These are phyloP conservation scores for Conus ventricosus DNA, from an alignment of 1,140 invertebrate genomes.

Conservation along the genomic window DNA sequence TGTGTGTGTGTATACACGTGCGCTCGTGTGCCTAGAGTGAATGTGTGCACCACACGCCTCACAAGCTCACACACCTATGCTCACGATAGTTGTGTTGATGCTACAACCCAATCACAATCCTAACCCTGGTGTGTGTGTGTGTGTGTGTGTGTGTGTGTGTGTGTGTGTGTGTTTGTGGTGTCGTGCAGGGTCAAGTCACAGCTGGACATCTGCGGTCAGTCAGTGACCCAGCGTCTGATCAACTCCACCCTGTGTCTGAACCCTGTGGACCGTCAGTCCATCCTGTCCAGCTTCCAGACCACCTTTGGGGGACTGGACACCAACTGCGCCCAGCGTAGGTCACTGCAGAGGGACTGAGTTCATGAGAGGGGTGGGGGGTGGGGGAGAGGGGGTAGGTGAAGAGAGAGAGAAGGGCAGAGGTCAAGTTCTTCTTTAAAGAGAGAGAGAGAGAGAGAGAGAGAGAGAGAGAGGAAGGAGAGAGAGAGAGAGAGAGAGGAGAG, in stretches of 20 bases:
- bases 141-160: background rate
- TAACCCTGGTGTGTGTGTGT: background rate
- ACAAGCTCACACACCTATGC: too few species aligned
- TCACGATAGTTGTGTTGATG: too few species aligned
- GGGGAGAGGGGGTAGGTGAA: background rate
- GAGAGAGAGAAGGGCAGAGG: too few species aligned
- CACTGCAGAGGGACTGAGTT: background rate
- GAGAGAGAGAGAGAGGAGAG: too few species aligned
- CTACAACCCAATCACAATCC: too few species aligned
- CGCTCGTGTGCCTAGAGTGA: too few species aligned
- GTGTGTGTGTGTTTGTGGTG: background rate
- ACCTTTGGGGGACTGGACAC: slow-evolving; percentile 48
- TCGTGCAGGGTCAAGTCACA: slow-evolving; percentile 37
- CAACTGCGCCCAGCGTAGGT: slow-evolving; percentile 50
- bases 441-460: too few species aligned
- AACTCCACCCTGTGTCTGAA: slow-evolving; percentile 46
- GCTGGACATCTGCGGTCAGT: slow-evolving; percentile 50
- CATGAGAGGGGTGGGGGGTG: too few species aligned
- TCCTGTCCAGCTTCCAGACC: slow-evolving; percentile 41
- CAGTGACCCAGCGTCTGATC: slow-evolving; percentile 42
- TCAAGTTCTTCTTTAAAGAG: too few species aligned
- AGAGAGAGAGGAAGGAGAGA: background rate
- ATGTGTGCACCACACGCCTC: too few species aligned
- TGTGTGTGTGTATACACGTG: too few species aligned
- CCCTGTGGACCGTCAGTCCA: slow-evolving; percentile 37